Conservation (phyloP, 2,797 vertebrate genomes). For the Syngnathus rostellatus region DNA sequence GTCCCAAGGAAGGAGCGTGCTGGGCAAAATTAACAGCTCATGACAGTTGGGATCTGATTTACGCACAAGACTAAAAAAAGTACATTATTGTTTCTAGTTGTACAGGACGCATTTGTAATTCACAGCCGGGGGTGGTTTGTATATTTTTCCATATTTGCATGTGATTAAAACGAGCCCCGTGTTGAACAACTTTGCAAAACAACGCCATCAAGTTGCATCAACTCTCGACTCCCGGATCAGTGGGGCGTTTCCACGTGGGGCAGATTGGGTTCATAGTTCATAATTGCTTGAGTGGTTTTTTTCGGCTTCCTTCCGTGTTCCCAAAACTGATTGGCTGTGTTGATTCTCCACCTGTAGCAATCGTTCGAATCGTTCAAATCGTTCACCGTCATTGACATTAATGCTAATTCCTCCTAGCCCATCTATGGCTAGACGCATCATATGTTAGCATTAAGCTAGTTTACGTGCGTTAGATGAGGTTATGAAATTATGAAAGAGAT, state of each 20-base stretch:
- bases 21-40: conserved; percentile 58
- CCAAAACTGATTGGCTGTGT: no score
- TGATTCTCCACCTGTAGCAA: no score
- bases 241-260: conserved; percentile 19
- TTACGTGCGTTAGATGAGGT: no score
- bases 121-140: conserved; percentile 57
- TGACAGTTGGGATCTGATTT: conserved; percentile 50
- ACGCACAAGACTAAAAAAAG: conserved; percentile 43
- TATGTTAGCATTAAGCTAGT: no score
- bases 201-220: not conserved
- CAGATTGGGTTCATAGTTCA: not conserved
- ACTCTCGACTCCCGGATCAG: conserved; percentile 14
- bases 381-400: no score
- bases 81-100: conserved; percentile 49
- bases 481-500: no score
- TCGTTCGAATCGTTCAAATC: no score
- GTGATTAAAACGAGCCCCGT: conserved; percentile 35
- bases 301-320: no score
- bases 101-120: conserved; percentile 45
- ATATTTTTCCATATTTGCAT: conserved; percentile 64
- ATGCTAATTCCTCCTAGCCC: no score
- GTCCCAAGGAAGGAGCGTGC: conserved; percentile 57
- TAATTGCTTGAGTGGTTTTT: no score
- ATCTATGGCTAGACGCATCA: no score
- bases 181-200: not conserved